A percentile compares a stretch with the other conserved stretches of the same genome.
Conservation (phyloP, 2,888 invertebrate species). For the Tetanocera ferruginea region DNA sequence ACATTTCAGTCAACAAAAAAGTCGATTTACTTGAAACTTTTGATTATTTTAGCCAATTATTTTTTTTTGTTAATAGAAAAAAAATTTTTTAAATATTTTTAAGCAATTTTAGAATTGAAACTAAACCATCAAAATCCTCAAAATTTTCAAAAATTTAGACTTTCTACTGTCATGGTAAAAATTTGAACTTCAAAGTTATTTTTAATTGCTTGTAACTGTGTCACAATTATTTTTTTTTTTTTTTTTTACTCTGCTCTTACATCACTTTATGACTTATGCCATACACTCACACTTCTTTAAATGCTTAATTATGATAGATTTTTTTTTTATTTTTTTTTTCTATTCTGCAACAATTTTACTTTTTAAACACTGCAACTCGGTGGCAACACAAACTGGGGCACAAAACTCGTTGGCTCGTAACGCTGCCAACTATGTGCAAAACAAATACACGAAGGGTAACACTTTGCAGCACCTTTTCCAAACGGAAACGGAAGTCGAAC, state of each 20-base stretch:
- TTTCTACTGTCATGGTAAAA: too few relatives aligned
- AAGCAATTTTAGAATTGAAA: too few relatives aligned
- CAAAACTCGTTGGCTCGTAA: not conserved
- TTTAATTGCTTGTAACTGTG: too few relatives aligned
- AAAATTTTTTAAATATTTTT: too few relatives aligned
- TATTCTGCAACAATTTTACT: not conserved
- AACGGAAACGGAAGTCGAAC: conserved; percentile 39
- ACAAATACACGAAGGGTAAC: conserved; percentile 10
- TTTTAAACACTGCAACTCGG: not conserved
- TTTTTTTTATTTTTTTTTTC: not conserved
- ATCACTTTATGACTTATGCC: not conserved
- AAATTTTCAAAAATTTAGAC: too few relatives aligned
- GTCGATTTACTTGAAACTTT: too few relatives aligned
- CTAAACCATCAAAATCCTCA: too few relatives aligned
- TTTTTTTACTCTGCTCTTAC: not conserved
- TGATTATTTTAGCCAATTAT: too few relatives aligned
- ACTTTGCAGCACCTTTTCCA: conserved; percentile 24
- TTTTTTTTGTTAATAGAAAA: too few relatives aligned
- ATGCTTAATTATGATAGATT: not conserved
- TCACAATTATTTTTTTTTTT: too few relatives aligned
- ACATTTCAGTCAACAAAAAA: too few relatives aligned
- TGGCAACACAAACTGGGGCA: not conserved
- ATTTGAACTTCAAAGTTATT: too few relatives aligned
- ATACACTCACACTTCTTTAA: not conserved
- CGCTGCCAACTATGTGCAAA: not conserved